Base-by-base conservation (phyloP, 2,797 vertebrate species). In the Tinamus major region DNA sequence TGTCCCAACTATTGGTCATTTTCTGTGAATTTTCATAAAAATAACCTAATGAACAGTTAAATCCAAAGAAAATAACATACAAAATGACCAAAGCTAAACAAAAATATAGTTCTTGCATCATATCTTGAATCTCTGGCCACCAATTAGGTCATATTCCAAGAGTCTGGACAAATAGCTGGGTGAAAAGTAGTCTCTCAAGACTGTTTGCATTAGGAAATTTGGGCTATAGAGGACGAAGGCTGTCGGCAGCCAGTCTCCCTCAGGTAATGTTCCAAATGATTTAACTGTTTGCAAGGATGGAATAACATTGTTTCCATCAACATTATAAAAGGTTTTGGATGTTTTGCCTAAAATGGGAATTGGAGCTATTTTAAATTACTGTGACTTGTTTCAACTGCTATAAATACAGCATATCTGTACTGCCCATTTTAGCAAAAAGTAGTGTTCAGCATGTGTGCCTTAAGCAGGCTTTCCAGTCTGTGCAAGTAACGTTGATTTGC, bases 101-200 rank as follows among this genome's bases (percentile, higher is more conserved):
- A 64, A 91, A 93, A 39, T 75, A 26, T 1, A 63, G 20, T 49
- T 89, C 37, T 91, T 95, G 70, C 49, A 58, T 90, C 90, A 85
- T 58, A 59, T 85, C 87, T 83, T 95, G 64, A 92, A 80, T 95
- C 83, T 94, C 79, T 89, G 81, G 55, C 56, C 51, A 59, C 84
- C 77, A 68, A 2, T 80, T 92, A 76, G 68, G 37, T 95, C 55
- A 41, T 93, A 87, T 93, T 96, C 78, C 85, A 92, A 71, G 81
- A 83, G 53, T 87, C 41, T 93, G 85, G 75, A 91, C 59, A 93
- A 93, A 91, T 91, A 80, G 78, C 77, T 95, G 11, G 51, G 55
- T 87, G 79, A 96, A 86, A 94, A 87, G 59, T 82, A 77, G 77
- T 87, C 92, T 95, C 74, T 93, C 39, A 78, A 85, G 85, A 93